Conservation (phyloP, 2,888 invertebrate species). For the Scelioninae gen. 1 region DNA sequence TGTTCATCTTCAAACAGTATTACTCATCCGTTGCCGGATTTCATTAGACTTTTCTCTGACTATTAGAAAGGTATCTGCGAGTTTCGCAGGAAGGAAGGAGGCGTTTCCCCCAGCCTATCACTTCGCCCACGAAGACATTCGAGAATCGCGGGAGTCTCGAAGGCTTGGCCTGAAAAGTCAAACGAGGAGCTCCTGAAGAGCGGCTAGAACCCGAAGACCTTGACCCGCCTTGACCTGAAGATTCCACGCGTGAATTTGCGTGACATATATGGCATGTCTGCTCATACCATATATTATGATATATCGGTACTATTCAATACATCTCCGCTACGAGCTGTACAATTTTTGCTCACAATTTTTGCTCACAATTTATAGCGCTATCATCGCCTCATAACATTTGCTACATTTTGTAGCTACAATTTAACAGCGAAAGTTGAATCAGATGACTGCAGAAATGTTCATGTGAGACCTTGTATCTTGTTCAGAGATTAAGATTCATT, state of each 20-base stretch:
- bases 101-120: conserved; percentile 22
- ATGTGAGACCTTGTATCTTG: background rate
- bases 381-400: background rate
- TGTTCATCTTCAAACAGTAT: conserved; percentile 12
- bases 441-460: background rate
- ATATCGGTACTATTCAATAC: conserved; percentile 28
- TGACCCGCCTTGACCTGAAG: conserved; percentile 45
- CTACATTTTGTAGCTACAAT: background rate
- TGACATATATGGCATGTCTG: conserved; percentile 40
- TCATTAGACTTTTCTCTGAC: conserved; percentile 22
- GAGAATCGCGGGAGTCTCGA: too few relatives aligned
- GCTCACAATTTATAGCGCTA: too few relatives aligned
- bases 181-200: too few relatives aligned
- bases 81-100: conserved; percentile 32
- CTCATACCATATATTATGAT: too few relatives aligned
- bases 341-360: too few relatives aligned
- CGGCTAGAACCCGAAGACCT: conserved; percentile 25
- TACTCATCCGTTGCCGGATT: conserved; percentile 31
- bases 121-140: conserved; percentile 39
- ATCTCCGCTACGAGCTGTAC: background rate
- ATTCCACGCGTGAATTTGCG: conserved; percentile 29
- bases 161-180: conserved; percentile 37
- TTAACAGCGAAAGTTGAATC: conserved; percentile 34
- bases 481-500: conserved; percentile 16
- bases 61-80: conserved; percentile 47